Evolutionary conservation across 2,888 invertebrate species (phyloP), one percentile per base, ranked within the genome.

Genomic region (Saturnia pavonia): DNA sequence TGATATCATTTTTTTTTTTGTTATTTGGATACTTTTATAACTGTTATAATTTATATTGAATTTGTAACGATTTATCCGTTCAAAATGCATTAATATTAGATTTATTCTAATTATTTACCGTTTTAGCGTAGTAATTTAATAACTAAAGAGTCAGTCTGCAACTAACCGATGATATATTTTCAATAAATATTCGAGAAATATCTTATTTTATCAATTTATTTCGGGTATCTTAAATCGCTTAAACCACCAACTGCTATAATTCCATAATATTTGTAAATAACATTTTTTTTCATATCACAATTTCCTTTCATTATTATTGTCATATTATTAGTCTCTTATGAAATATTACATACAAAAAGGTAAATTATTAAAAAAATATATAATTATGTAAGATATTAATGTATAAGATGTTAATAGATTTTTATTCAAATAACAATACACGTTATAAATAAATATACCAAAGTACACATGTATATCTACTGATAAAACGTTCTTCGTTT

Each of bases 1-100:
- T 83, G 79, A 73, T 74, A 70, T 71, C 75, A 19, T 27, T 51
- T 8, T 60, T 8, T 60, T 43, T 45, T 51, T 27, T 12, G 27
- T 60, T 63, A 19, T 51, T 51, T 51, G 34, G 2, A 34, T 34
- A 34, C 34, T 34, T 34, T 34, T 34, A 34, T 34, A 34, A 11
- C 2, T 22, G 1, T 8, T 22, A 22, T n/a, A 22, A 4, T 19
- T n/a, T 51, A 22, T n/a, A 9, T 22, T 54, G 22, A 22, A 54
- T n/a, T n/a, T 1, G 48, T 48, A n/a, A 16, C 7, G 19, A 48
- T 6, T n/a, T 19, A 34, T 34, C 6, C 6, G 6, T 34, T 34
- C 6, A 34, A 34, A 34, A 34, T 34, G 34, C 6, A 34, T 34
- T 34, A 34, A 34, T 2, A 34, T 34, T 34, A n/a, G n/a, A 14